Base-by-base conservation (phyloP, 2,113 vertebrate genomes). In the Peromyscus leucopus region DNA sequence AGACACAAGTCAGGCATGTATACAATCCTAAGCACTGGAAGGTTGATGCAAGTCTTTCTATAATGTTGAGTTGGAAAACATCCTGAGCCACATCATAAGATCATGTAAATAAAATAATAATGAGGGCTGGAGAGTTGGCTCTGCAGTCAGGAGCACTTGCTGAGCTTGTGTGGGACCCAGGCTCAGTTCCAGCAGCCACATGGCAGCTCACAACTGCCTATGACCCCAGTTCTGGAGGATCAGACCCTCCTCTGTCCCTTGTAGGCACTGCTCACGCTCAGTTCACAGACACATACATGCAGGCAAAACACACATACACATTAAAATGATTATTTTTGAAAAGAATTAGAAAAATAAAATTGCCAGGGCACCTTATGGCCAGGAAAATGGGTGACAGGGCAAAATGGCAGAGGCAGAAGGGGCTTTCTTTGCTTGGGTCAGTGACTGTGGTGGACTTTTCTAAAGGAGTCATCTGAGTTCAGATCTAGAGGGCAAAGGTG, bases 281-380 rank as follows among this genome's bases (percentile, higher is more conserved):
- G 8, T 36, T 21, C 9, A 36, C 51, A 80, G 8, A 31, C 78
- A 33, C 21, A n/a, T n/a, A 36, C 17, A 19, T 51, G 48, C 17
- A 36, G 3, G 97, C 96, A 99, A 93, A 93, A 98, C 93, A 98
- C 3, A 17, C 55, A 59, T 15, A 39, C 33, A n/a, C 55, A 22
- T 21, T 19, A 72, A n/a, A 72, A 33, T n/a, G 2, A n/a, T 17
- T 16, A 26, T 39, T 8, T 61, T 28, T 2, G 10, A 65, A 85
- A 8, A 6, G 13, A 42, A 9, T 42, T 42, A 28, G 63, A 12
- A 84, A 86, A 57, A 22, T 5, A 12, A 36, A 13, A 36, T 26
- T 26, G 5, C 33, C 36, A 74, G 86, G 22, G 61, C 71, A 46
- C 16, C 78, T n/a, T 3, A 17, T 28, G 10, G 48, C 19, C 51